Evolutionary conservation across 2,888 invertebrate species (phyloP).

Genomic region (Heteromyza rotundicornis): DNA sequence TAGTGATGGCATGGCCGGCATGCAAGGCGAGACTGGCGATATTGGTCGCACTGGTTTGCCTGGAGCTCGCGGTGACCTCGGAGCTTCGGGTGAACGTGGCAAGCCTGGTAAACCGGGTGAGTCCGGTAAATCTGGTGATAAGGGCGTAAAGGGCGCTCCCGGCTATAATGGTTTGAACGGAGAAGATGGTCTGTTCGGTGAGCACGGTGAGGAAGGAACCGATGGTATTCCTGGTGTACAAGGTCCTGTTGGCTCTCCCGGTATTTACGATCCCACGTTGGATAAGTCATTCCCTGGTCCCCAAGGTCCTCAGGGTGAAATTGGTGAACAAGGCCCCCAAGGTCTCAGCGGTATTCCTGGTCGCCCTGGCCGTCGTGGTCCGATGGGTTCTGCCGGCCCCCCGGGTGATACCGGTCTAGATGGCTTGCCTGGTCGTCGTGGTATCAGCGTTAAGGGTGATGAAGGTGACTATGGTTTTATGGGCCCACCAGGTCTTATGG

Average conservation of each 20-base stretch:
- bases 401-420: constrained; percentile 63
- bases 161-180: constrained; percentile 78
- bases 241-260: constrained; percentile 68
- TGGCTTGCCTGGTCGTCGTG: constrained; percentile 64
- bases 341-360: constrained; percentile 58
- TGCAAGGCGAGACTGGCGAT: constrained; percentile 53
- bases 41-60: constrained; percentile 58
- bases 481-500: constrained; percentile 72
- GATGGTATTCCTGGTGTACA: constrained; percentile 65
- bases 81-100: constrained; percentile 68
- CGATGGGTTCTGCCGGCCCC: constrained; percentile 66
- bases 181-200: constrained; percentile 66
- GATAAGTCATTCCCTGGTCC: constrained; percentile 74
- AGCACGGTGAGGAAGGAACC: constrained; percentile 64
- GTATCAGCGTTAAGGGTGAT: constrained; percentile 80
- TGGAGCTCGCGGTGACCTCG: constrained; percentile 71
- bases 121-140: constrained; percentile 74
- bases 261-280: constrained; percentile 74
- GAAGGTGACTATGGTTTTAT: constrained; percentile 77
- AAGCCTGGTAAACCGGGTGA: constrained; percentile 76
- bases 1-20: constrained; percentile 45
- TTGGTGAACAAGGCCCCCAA: constrained; percentile 63
- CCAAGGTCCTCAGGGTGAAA: constrained; percentile 74
- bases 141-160: constrained; percentile 86
- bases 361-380: constrained; percentile 53